Evolutionary conservation across 2,888 invertebrate genomes (phyloP).

Genomic region (Monoplex corrugatus): DNA sequence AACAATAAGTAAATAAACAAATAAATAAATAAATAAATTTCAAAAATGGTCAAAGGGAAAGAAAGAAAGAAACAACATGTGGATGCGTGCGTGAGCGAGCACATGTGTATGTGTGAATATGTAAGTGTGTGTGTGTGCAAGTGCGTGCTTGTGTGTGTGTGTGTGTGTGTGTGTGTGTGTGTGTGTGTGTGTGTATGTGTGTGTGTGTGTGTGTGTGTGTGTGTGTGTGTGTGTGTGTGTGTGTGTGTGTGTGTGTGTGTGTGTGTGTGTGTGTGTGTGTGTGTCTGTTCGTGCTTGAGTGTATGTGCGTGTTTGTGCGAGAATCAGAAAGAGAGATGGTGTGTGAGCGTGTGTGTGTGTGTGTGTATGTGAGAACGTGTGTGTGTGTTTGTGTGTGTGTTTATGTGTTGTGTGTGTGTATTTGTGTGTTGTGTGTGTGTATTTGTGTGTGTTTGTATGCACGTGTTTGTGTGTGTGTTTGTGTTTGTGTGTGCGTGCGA

Average conservation of each 20-base stretch:
- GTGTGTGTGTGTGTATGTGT: conserved; percentile 16
- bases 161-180: conserved; percentile 28
- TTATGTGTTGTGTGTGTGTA: neutral
- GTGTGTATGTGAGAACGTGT: neutral
- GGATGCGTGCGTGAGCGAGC: neutral
- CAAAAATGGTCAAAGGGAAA: no score
- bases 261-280: neutral
- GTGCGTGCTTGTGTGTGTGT: neutral
- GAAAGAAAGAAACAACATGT: no score
- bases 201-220: neutral
- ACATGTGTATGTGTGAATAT: neutral
- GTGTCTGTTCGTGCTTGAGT: neutral
- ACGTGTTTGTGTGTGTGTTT: neutral
- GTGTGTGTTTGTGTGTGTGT: neutral
- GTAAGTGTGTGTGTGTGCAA: neutral
- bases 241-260: neutral
- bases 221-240: neutral
- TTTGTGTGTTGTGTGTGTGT: neutral
- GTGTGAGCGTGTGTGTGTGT: neutral
- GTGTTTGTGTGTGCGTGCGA: neutral
- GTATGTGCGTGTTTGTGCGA: neutral
- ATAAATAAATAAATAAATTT: no score
- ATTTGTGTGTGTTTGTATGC: neutral
- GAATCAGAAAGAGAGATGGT: no score
- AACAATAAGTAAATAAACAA: no score